These are phyloP conservation scores for Channa striata DNA, from an alignment of 2,797 vertebrate genomes.

Conservation along the genomic window DNA sequence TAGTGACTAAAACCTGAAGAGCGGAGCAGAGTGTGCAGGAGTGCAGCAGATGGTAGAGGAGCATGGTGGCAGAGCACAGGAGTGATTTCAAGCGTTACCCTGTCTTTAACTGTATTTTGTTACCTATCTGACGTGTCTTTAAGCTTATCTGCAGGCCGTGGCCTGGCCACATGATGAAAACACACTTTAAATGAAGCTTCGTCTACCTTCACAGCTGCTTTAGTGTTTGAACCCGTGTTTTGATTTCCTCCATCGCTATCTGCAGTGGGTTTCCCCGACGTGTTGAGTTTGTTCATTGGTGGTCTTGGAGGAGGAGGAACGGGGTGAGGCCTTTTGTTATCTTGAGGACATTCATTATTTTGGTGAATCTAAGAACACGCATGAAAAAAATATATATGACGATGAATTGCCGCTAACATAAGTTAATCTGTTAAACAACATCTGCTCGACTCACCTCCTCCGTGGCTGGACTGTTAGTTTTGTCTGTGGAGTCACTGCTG, in stretches of 20 bases:
- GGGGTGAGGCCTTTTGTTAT: slow-evolving; percentile 13
- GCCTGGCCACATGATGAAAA: too few species aligned
- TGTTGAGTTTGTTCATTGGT: neutral
- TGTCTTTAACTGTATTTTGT: too few species aligned
- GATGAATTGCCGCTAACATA: neutral
- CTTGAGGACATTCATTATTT: fast-evolving
- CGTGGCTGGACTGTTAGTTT: neutral
- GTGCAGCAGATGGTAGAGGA: too few species aligned
- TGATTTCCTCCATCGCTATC: neutral
- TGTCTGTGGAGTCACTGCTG: neutral
- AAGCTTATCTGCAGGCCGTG: too few species aligned
- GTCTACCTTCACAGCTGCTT: slow-evolving; percentile 1
- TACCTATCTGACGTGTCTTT: too few species aligned
- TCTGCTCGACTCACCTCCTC: slow-evolving; percentile 24
- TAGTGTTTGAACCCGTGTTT: neutral
- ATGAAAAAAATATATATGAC: neutral
- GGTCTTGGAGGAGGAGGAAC: slow-evolving; percentile 32
- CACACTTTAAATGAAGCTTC: neutral
- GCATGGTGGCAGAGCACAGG: too few species aligned
- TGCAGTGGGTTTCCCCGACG: neutral
- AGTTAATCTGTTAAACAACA: neutral
- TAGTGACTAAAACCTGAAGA: too few species aligned
- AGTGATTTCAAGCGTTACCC: too few species aligned
- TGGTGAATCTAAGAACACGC: slow-evolving; percentile 18
- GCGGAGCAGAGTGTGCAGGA: too few species aligned